phyloP scores from a whole-genome alignment of 2,113 vertebrate genomes.

The Jaculus jaculus region DNA sequence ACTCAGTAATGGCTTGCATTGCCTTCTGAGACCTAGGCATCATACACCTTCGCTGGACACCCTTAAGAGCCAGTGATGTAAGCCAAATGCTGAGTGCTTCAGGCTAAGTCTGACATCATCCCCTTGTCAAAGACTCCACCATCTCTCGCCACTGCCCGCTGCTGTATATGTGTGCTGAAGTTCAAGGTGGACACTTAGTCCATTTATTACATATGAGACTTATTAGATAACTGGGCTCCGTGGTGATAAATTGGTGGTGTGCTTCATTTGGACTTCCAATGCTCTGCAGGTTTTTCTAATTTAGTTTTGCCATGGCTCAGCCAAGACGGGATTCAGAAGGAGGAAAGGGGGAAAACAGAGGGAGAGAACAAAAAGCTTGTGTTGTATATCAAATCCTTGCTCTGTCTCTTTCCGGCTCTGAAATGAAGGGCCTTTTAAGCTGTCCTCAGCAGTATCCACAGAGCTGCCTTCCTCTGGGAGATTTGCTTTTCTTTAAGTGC shows the following conservation, averaged over 20 bases:
- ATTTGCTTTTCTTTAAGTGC: constrained; percentile 16
- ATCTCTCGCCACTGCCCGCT: constrained; percentile 33
- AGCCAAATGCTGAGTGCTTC: constrained; percentile 53
- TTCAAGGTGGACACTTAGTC: constrained; percentile 76
- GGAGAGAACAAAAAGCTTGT: background rate
- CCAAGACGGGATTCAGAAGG: constrained; percentile 60
- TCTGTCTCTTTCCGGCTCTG: constrained; percentile 53
- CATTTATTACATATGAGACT: constrained; percentile 75
- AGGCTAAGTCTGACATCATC: constrained; percentile 55
- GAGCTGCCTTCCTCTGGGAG: constrained; percentile 23
- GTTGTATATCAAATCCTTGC: constrained; percentile 54
- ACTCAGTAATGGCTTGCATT: background rate
- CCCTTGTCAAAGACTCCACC: constrained; percentile 34
- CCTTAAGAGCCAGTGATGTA: constrained; percentile 2
- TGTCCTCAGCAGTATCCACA: background rate
- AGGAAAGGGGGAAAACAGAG: background rate
- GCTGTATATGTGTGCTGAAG: constrained; percentile 40
- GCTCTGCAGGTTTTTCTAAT: constrained; percentile 81
- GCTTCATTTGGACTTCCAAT: constrained; percentile 71
- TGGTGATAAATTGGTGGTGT: constrained; percentile 76
- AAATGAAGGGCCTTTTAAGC: constrained; percentile 63
- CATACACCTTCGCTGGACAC: background rate
- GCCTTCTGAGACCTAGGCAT: background rate
- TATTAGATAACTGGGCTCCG: constrained; percentile 77
- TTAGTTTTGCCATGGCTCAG: constrained; percentile 76